Conservation (phyloP, 2,797 vertebrate genomes). For the Gymnothorax javanicus region DNA sequence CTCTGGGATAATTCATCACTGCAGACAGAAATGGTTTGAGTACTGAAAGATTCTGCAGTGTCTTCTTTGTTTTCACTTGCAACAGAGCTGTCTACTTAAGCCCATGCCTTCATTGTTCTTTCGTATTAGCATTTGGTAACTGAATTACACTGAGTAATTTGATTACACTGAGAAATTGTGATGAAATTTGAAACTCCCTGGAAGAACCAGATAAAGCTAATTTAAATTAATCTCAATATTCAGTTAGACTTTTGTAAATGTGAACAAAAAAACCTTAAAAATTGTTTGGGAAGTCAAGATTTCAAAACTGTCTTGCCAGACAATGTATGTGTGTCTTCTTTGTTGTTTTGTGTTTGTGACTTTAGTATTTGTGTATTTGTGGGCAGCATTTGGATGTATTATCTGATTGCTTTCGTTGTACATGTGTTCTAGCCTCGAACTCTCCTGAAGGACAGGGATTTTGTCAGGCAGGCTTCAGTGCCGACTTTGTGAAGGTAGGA, state of each 20-base stretch:
- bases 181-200: not conserved
- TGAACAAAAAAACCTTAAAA: not conserved
- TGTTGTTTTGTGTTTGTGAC: not conserved
- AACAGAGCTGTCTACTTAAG: not conserved
- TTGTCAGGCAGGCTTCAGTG: constrained; percentile 85
- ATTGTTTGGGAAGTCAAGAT: not conserved
- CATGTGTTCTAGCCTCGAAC: constrained; percentile 61
- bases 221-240: not conserved
- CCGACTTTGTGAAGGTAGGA: constrained; percentile 78
- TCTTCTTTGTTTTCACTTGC: not conserved
- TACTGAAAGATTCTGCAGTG: not conserved
- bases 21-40: not conserved
- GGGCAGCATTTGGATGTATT: not conserved
- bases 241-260: not conserved
- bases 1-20: too few species aligned
- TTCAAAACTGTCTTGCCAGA: not conserved
- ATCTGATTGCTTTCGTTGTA: not conserved
- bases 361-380: not conserved
- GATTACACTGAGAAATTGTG: not conserved
- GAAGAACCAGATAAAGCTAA: not conserved
- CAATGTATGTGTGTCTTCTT: too few species aligned
- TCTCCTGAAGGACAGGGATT: constrained; percentile 82
- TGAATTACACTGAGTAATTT: not conserved
- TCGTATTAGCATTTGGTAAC: too few species aligned
- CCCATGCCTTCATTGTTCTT: too few species aligned